These are phyloP conservation scores for Danionella cerebrum DNA, from an alignment of 2,113 vertebrate genomes.

Conservation along the genomic window DNA sequence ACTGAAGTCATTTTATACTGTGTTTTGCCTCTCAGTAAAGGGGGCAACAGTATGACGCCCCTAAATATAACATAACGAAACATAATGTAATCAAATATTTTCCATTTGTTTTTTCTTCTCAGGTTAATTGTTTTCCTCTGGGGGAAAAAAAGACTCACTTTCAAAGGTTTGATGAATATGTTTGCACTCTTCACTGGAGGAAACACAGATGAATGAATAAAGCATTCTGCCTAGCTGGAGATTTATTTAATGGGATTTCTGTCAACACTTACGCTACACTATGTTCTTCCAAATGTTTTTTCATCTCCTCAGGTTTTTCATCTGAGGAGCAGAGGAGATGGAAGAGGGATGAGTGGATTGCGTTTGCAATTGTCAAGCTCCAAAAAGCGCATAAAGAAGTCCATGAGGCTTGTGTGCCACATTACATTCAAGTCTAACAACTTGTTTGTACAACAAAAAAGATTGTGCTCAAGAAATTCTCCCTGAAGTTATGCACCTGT, in stretches of 20 bases:
- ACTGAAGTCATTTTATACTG: no score
- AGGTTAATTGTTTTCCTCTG: no score
- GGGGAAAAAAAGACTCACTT: no score
- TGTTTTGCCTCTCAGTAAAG: no score
- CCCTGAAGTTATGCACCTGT: neutral
- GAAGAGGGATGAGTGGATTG: neutral
- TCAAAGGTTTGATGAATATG: neutral
- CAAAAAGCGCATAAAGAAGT: constrained; percentile 9
- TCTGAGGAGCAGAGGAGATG: neutral
- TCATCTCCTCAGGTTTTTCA: neutral
- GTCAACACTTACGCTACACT: neutral
- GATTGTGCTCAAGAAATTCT: neutral
- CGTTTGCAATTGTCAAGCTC: neutral
- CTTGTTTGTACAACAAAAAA: neutral
- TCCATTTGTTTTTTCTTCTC: no score
- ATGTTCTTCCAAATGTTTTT: neutral
- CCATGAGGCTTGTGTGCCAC: neutral
- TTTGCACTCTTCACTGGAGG: neutral
- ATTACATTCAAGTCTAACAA: neutral
- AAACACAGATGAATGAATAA: neutral
- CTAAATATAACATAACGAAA: no score
- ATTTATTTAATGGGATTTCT: neutral
- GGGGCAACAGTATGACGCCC: no score
- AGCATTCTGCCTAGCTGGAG: neutral
- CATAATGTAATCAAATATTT: no score